phyloP scores from a whole-genome alignment of 2,888 invertebrate species.

The Eilema sororculum region DNA sequence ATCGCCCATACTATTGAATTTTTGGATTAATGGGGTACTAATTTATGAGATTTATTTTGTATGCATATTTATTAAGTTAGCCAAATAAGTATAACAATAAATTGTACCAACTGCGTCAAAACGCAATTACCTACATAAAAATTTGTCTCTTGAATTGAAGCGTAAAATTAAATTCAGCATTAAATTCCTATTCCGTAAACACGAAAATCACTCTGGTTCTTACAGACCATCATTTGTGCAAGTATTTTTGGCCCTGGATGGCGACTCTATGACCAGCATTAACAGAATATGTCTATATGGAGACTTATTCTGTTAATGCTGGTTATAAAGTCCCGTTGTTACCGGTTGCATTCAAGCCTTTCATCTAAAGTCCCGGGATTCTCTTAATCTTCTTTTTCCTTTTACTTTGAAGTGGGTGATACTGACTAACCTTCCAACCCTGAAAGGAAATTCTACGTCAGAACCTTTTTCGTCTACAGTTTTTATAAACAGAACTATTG shows the following conservation, averaged over 20 bases:
- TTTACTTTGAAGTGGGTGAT: too few species aligned
- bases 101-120: conserved; percentile 26
- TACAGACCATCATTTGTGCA: conserved; percentile 22
- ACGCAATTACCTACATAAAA: conserved; percentile 26
- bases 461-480: too few species aligned
- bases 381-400: too few species aligned
- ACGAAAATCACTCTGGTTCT: conserved; percentile 26
- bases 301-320: conserved; percentile 29
- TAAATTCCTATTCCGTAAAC: conserved; percentile 40
- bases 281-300: too few species aligned
- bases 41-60: too few species aligned
- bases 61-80: not conserved
- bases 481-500: too few species aligned
- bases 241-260: conserved; percentile 25
- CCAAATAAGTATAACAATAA: too few species aligned
- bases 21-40: not conserved
- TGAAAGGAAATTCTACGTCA: too few species aligned
- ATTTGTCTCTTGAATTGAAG: conserved; percentile 19
- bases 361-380: too few species aligned
- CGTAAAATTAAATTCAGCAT: conserved; percentile 23
- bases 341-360: too few species aligned
- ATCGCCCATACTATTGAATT: not conserved
- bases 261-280: too few species aligned
- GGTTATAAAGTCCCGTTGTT: conserved; percentile 6
- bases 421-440: too few species aligned